Evolutionary conservation across 1,140 invertebrate species (phyloP).

Genomic region (Ooceraea biroi): DNA sequence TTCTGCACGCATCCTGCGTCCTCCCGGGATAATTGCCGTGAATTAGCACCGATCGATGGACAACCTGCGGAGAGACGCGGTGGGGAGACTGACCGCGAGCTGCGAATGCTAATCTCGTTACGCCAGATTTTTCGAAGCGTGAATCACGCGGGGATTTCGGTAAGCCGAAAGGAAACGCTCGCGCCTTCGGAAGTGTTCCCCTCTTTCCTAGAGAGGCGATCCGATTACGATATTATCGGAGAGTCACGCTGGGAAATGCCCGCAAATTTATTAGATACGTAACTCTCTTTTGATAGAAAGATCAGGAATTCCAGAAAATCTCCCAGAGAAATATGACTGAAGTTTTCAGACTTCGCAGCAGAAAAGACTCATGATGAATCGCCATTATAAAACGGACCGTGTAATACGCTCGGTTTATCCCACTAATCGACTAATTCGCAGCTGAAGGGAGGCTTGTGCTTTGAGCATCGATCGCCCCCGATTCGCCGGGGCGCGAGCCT

Average conservation of each 20-base stretch:
- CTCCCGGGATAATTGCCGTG: slow-evolving; percentile 51
- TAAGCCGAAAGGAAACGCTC: background rate
- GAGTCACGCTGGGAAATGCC: too few species aligned
- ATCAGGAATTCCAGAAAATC: too few species aligned
- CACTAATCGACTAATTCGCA: slow-evolving; percentile 9
- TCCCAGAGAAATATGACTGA: background rate
- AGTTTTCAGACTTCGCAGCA: too few species aligned
- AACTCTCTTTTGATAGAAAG: too few species aligned
- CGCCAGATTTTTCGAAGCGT: slow-evolving; percentile 4
- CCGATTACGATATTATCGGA: too few species aligned
- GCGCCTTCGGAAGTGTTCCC: too few species aligned
- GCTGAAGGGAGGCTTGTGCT: background rate
- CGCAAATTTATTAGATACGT: too few species aligned
- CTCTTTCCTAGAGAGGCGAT: too few species aligned
- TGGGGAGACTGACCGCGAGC: background rate
- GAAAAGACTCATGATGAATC: background rate
- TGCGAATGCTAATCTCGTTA: slow-evolving; percentile 20
- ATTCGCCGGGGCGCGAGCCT: slow-evolving; percentile 21
- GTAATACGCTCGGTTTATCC: background rate
- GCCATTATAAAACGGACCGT: background rate
- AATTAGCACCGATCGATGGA: slow-evolving; percentile 47
- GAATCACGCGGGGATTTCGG: background rate
- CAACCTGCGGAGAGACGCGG: slow-evolving; percentile 12
- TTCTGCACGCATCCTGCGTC: slow-evolving; percentile 51
- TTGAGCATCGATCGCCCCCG: slow-evolving; percentile 33